Base-by-base conservation (phyloP, 2,797 vertebrate species). In the Botia kubotai region DNA sequence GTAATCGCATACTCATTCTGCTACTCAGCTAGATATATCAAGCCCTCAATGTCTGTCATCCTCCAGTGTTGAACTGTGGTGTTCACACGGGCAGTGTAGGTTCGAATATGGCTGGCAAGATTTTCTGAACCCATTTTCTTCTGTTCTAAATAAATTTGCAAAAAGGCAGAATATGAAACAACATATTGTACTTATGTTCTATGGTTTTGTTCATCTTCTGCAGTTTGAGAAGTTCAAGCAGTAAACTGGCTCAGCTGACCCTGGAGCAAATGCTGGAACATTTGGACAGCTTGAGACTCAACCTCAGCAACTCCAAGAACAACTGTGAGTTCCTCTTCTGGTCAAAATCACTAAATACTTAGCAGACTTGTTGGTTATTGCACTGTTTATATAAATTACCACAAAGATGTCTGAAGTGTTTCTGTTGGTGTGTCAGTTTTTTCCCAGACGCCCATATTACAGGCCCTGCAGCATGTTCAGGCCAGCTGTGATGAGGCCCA, bases 191-290 rank as follows among this genome's bases (percentile, higher is more conserved):
- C 1, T 23, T 1, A 29, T 29, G 4, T 13, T 46, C 6, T 36
- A 6, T 36, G 19, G 43, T 11, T 71, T 7, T 77, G n/a, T 43
- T 43, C 19, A 13, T 70, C 0, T 80, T 72, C 19, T 58, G 4
- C 84, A 98, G 97, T 88, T 92, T 98, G 6, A 92, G 97, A 50
- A 98, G 97, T 72, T 98, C 97, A 46, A 98, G 97, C 92, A 97
- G 96, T 91, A 98, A 99, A 86, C 91, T 98, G 87, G 97, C 97
- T 58, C 97, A 98, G 92, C 91, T 98, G 82, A 98, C 97, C 1
- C 90, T 98, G 88, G 97, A 98, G 60, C 97, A 98, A 94, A 98
- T 98, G 89, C 88, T 98, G 87, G 97, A 98, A 81, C 97, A 98
- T 86, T 79, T 98, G 93, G 97, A 98, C 89, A 96, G 93, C 90